Conservation (phyloP, 2,888 invertebrate species). For the Gryllus longicercus region DNA sequence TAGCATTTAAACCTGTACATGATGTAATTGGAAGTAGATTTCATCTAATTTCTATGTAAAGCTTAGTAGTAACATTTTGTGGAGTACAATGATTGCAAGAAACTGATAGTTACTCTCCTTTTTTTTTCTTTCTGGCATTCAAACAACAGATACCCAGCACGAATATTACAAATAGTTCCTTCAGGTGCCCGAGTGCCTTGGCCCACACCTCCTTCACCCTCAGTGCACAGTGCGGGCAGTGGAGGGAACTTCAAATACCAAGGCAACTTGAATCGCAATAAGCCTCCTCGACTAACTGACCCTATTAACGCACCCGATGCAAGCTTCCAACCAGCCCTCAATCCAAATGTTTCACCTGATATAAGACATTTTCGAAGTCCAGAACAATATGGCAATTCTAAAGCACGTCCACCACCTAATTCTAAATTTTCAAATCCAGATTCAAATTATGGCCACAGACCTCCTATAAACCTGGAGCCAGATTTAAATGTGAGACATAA, state of each 20-base stretch:
- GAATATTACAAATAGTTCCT: slow-evolving; percentile 25
- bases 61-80: neutral
- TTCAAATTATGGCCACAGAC: slow-evolving; percentile 25
- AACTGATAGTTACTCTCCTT: slow-evolving; percentile 3
- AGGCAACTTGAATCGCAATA: slow-evolving; percentile 17
- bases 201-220: slow-evolving; percentile 24
- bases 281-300: neutral
- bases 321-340: slow-evolving; percentile 25
- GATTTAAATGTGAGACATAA: neutral
- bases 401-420: slow-evolving; percentile 29
- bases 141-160: slow-evolving; percentile 27
- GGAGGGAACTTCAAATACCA: slow-evolving; percentile 10
- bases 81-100: neutral
- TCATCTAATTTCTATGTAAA: too few relatives aligned
- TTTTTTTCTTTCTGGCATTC: neutral
- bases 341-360: slow-evolving; percentile 25
- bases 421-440: slow-evolving; percentile 22
- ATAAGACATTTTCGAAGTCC: slow-evolving; percentile 26
- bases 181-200: slow-evolving; percentile 26
- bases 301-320: slow-evolving; percentile 26
- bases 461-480: slow-evolving; percentile 20
- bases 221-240: slow-evolving; percentile 18
- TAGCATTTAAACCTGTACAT: too few relatives aligned
- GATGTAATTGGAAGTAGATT: too few relatives aligned
- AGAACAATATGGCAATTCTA: slow-evolving; percentile 26